phyloP scores from a whole-genome alignment of 2,797 vertebrate genomes.

The Gobio occitaniae region DNA sequence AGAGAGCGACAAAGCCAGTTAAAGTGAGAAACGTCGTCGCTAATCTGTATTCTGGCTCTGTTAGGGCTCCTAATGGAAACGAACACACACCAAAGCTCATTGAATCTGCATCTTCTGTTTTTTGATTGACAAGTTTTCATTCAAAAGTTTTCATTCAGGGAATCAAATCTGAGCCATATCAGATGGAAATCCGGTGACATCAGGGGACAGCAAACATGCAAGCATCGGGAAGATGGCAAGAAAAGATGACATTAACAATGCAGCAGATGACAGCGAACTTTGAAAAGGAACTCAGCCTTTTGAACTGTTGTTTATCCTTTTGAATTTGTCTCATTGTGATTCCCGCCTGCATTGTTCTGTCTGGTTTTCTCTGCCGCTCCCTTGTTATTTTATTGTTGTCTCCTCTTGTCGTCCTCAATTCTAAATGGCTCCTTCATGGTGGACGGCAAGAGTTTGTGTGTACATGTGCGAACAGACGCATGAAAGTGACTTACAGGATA shows the following conservation, averaged over 20 bases:
- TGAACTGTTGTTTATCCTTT: constrained; percentile 44
- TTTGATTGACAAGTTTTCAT: constrained; percentile 1
- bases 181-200: background rate
- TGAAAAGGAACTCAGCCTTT: constrained; percentile 16
- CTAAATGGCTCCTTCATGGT: constrained; percentile 44
- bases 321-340: constrained; percentile 55
- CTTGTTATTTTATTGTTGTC: constrained; percentile 54
- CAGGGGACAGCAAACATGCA: constrained; percentile 5
- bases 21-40: constrained; percentile 29
- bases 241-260: constrained; percentile 27
- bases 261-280: constrained; percentile 19
- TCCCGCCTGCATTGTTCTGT: constrained; percentile 21
- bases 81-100: constrained; percentile 22
- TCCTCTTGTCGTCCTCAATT: constrained; percentile 36
- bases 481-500: constrained; percentile 50
- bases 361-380: constrained; percentile 48
- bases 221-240: constrained; percentile 8
- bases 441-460: constrained; percentile 9
- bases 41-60: constrained; percentile 34
- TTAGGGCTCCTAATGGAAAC: constrained; percentile 38
- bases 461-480: background rate
- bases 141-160: constrained; percentile 1
- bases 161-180: background rate
- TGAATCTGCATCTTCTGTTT: constrained; percentile 1
- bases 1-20: constrained; percentile 30